Base-by-base conservation (phyloP, 2,113 vertebrate species). In the Eurypyga helias region DNA sequence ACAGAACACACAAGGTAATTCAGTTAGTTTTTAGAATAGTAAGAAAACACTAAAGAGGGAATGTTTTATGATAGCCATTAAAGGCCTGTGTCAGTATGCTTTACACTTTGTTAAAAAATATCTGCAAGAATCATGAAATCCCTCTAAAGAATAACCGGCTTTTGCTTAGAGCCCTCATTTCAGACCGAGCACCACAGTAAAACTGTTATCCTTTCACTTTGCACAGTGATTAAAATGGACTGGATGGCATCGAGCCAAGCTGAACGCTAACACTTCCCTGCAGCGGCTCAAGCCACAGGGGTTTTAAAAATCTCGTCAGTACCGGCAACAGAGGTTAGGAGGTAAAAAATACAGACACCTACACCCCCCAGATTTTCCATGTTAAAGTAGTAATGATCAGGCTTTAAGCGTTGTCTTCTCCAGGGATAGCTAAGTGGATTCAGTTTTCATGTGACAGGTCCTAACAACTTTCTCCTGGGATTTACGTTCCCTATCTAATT, bases 141-240 rank as follows among this genome's bases (percentile, higher is more conserved):
- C 41, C 60, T 67, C 75, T 46, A 62, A 92, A 92, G 83, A 95
- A 69, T 18, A 96, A 55, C 64, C 1, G 1, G 10, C 46, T 93
- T 93, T 88, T 21, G 26, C 66, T 88, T 57, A 62, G 67, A 86
- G 60, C 41, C 41, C 57, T 89, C 87, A 90, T 83, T 88, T 83
- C 83, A 96, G 85, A 70, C 55, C 2, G 4, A 90, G 65, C 17
- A 87, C 41, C 11, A 29, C 14, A 81, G 79, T 43, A 91, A 85
- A 94, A 95, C 73, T 89, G 90, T 90, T 93, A 92, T 52, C 43
- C 81, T 83, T 91, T 89, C 87, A 88, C 89, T 88, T 58, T 80
- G 46, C 77, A 93, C 79, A 83, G 76, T 69, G 89, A 95, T 95
- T 93, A 91, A 95, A 94, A 93, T 85, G 87, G 87, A 93, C 83